A percentile compares a stretch with the other conserved stretches of the same genome.
Conservation (phyloP, 2,113 vertebrate species). For the Ptilonorhynchus violaceus region DNA sequence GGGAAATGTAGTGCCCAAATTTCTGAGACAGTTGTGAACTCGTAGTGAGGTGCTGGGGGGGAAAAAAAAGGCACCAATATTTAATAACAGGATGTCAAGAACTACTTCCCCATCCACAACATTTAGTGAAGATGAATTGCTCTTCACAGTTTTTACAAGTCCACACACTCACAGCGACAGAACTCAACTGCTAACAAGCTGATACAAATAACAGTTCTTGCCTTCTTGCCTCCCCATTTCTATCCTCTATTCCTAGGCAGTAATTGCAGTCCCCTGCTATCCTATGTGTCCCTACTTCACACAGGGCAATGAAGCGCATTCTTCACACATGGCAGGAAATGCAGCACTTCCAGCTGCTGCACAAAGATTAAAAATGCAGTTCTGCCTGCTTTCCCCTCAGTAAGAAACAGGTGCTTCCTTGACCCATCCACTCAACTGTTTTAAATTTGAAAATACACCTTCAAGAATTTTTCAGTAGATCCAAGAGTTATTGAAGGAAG, state of each 20-base stretch:
- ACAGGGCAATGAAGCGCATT: neutral
- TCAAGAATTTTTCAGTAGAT: neutral
- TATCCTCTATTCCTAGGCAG: neutral
- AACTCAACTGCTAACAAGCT: neutral
- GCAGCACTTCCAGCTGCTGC: neutral
- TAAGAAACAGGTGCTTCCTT: neutral
- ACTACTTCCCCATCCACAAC: neutral
- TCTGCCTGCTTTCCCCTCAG: neutral
- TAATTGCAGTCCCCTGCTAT: neutral
- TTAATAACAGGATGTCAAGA: neutral
- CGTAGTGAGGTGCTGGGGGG: neutral
- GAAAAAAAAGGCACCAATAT: neutral
- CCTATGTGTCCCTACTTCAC: neutral
- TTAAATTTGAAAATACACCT: neutral
- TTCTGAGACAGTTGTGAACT: neutral
- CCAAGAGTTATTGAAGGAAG: neutral
- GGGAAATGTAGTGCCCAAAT: neutral
- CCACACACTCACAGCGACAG: neutral
- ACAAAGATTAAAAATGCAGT: neutral
- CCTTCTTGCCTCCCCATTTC: neutral
- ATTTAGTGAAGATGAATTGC: neutral
- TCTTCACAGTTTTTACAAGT: neutral
- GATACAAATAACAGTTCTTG: neutral
- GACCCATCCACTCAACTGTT: neutral
- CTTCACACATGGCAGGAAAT: neutral